Conservation (phyloP, 2,113 vertebrate genomes). For the Oxyruncus cristatus region DNA sequence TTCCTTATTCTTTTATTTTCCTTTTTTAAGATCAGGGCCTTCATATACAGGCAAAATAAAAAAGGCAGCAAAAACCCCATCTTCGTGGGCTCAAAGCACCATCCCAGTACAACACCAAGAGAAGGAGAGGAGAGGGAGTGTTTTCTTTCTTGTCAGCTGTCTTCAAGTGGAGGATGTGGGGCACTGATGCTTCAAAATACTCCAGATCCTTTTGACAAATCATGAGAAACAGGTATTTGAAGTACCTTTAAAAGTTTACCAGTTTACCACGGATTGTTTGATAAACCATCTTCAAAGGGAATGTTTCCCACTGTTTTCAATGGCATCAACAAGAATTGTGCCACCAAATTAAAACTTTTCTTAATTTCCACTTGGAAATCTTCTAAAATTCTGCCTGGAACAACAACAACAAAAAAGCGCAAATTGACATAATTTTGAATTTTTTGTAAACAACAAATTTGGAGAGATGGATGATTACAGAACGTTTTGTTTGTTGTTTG, state of each 20-base stretch:
- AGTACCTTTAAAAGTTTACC: conserved; percentile 65
- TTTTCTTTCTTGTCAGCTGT: not conserved
- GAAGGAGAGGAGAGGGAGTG: not conserved
- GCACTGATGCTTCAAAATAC: not conserved
- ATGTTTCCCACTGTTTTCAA: conserved; percentile 84
- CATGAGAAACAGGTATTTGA: not conserved
- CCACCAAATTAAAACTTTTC: conserved; percentile 64
- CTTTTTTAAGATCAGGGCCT: not conserved
- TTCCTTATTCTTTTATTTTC: not conserved
- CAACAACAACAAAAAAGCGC: not conserved
- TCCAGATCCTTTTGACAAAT: not conserved
- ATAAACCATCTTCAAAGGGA: conserved; percentile 82
- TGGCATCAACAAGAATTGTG: conserved; percentile 79
- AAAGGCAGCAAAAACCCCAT: not conserved
- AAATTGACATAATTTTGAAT: not conserved
- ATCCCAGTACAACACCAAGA: not conserved
- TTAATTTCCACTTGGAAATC: conserved; percentile 68
- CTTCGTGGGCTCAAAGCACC: not conserved
- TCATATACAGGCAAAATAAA: not conserved
- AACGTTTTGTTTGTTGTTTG: not conserved
- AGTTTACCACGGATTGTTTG: conserved; percentile 77
- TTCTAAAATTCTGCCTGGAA: conserved; percentile 68
- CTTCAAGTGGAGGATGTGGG: not conserved
- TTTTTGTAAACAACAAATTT: not conserved
- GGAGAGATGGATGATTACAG: not conserved